Conservation (phyloP, 2,888 invertebrate genomes). For the Ophion ellenae region DNA sequence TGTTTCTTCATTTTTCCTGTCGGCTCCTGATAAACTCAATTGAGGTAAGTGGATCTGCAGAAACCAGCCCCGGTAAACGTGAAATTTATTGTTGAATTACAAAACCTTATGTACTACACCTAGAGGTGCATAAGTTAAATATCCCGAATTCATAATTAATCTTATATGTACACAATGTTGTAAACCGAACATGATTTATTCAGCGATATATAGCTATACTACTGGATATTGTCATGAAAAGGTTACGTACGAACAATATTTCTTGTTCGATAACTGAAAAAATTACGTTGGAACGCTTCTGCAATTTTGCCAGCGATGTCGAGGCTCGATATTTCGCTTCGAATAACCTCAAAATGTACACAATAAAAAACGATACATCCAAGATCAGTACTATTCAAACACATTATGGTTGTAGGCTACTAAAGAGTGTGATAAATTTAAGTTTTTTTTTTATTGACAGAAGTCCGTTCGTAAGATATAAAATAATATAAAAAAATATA, state of each 20-base stretch:
- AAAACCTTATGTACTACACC: constrained; percentile 30
- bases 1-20: neutral
- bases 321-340: neutral
- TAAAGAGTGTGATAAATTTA: neutral
- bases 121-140: constrained; percentile 57
- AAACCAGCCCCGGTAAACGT: constrained; percentile 12
- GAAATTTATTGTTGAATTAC: constrained; percentile 60
- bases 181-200: constrained; percentile 41
- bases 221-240: neutral
- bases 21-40: neutral
- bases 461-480: neutral
- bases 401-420: too few relatives aligned
- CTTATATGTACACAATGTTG: constrained; percentile 60
- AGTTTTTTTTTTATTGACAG: neutral
- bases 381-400: neutral
- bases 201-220: constrained; percentile 6
- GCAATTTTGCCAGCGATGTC: neutral
- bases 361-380: neutral
- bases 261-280: constrained; percentile 3
- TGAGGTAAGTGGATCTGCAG: constrained; percentile 20
- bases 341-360: constrained; percentile 10
- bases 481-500: neutral
- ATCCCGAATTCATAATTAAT: constrained; percentile 34
- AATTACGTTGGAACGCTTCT: neutral
- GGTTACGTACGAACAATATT: neutral